Base-by-base conservation (phyloP, 2,797 vertebrate genomes). In the Acanthurus tractus region DNA sequence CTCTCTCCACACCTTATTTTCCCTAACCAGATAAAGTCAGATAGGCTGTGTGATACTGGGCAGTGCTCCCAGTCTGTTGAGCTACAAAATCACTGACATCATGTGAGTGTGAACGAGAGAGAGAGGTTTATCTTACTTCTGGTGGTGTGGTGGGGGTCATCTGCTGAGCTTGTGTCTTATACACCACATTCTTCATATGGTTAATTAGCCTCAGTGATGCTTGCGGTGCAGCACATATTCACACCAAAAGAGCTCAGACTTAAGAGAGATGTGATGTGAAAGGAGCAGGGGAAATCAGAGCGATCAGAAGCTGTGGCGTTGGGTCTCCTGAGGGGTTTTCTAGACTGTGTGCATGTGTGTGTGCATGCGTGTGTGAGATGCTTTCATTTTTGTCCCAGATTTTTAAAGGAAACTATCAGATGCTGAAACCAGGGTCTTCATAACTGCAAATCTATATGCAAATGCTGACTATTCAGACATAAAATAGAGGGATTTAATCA, bases 371-470 rank as follows among this genome's bases (percentile, higher is more conserved):
- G 38, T 10, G 56, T 52, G 70, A 68, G 66, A 76, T 8, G 58
- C 75, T 88, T 89, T 91, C 71, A 84, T 89, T 74, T 89, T 78
- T 85, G 73, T 86, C 88, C 87, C 71, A 86, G 77, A 85, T 91
- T 78, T 45, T 17, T 62, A 22, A 55, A 81, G 73, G 45, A 83
- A 65, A 49, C 79, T 54, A 69, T 84, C 79, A 70, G 61, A 85
- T 70, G 50, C 25, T 74, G 40, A 77, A 81, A 49, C 58, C 55
- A 25, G 70, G 48, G 38, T 76, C 70, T 40, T 84, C 64, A 56
- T 58, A 54, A 83, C 80, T 61, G 55, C 48, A 76, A 82, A 85
- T 81, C 57, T 71, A 42, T 76, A 84, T 88, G 89, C 83, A 86
- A 86, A 88, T 85, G 65, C 34, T 46, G 48, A 58, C 50, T 66